Conservation (phyloP, 1,140 invertebrate species). For the Potamilus streckersoni region DNA sequence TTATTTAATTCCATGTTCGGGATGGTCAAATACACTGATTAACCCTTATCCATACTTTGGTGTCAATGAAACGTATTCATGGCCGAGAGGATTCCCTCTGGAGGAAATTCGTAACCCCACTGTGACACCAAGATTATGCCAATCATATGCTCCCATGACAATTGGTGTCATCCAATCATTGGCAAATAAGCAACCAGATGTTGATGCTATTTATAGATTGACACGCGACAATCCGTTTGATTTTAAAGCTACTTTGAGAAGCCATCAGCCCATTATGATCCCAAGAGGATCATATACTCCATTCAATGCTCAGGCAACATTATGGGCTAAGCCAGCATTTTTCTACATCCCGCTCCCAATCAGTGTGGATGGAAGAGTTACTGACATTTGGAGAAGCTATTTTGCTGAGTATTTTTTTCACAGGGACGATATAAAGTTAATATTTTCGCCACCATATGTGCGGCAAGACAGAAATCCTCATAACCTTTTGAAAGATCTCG, state of each 20-base stretch:
- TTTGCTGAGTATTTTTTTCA: conserved; percentile 18
- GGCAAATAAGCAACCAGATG: conserved; percentile 27
- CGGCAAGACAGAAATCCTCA: conserved; percentile 26
- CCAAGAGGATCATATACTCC: conserved; percentile 18
- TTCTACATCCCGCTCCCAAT: conserved; percentile 13
- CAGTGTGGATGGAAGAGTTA: conserved; percentile 21
- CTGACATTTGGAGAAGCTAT: conserved; percentile 32
- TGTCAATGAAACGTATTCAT: conserved; percentile 1
- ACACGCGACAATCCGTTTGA: conserved; percentile 17
- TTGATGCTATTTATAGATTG: conserved; percentile 33
- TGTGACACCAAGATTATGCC: neutral
- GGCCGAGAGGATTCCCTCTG: conserved; percentile 29
- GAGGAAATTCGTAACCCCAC: conserved; percentile 1
- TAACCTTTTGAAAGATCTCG: conserved; percentile 9
- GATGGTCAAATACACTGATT: neutral
- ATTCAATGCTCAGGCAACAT: conserved; percentile 28
- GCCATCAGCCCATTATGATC: conserved; percentile 4
- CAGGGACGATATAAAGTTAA: neutral
- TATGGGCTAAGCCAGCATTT: conserved; percentile 13
- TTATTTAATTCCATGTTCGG: too few species aligned
- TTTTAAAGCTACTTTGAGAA: neutral
- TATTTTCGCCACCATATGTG: conserved; percentile 16
- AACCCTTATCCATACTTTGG: conserved; percentile 27
- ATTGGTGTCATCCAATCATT: conserved; percentile 28
- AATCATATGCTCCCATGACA: neutral